phyloP scores from a whole-genome alignment of 2,888 invertebrate species.

The Dynastes tityus region DNA sequence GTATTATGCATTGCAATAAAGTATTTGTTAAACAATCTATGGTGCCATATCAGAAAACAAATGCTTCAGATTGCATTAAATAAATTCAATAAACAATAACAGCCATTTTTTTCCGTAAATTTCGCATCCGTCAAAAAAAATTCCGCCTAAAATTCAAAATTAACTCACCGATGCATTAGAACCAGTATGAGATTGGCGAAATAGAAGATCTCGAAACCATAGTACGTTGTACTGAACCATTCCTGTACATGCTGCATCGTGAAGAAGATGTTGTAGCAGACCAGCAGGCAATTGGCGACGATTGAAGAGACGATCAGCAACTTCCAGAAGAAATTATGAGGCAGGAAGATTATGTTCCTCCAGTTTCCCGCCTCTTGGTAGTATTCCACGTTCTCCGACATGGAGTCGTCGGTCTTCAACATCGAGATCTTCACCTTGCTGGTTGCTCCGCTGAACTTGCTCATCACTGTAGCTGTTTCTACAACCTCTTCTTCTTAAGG shows the following conservation, averaged over 20 bases:
- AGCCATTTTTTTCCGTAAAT: no score
- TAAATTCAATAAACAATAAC: no score
- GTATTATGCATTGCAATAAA: no score
- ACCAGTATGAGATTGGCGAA: conserved; percentile 41
- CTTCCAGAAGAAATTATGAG: conserved; percentile 48
- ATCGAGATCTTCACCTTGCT: conserved; percentile 34
- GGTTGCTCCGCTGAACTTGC: not conserved
- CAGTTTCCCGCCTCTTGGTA: conserved; percentile 47
- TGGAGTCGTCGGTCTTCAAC: conserved; percentile 29
- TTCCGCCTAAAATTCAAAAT: not conserved
- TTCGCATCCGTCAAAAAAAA: not conserved
- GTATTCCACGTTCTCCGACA: conserved; percentile 36
- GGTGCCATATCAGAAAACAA: no score
- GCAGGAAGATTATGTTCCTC: conserved; percentile 52
- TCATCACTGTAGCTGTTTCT: not conserved
- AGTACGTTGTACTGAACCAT: conserved; percentile 41
- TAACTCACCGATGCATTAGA: conserved; percentile 50
- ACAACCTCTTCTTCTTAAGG: not conserved
- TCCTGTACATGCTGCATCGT: not conserved
- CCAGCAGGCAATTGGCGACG: conserved; percentile 46
- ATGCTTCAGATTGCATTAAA: no score
- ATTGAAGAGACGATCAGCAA: conserved; percentile 30
- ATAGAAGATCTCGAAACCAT: conserved; percentile 47
- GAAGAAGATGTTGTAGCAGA: conserved; percentile 37
- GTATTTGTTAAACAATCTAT: not conserved